A percentile compares a stretch with the other conserved stretches of the same genome.
These are phyloP conservation scores for Rhipidura dahli DNA, from an alignment of 2,113 vertebrate genomes.

Conservation along the genomic window DNA sequence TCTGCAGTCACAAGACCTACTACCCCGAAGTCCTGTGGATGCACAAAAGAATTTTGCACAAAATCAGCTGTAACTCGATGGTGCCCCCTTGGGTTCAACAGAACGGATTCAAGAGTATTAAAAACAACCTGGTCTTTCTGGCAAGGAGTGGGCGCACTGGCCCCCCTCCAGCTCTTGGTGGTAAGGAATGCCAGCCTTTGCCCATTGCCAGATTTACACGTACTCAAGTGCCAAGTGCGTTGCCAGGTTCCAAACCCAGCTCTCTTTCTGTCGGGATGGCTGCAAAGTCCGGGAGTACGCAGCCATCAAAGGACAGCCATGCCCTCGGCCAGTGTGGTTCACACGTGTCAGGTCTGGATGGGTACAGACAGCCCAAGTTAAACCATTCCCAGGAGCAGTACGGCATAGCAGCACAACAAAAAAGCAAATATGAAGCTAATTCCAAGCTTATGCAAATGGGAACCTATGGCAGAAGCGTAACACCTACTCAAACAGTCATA, in stretches of 20 bases:
- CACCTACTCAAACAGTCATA: constrained; percentile 56
- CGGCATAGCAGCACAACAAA: constrained; percentile 49
- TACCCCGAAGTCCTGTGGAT: constrained; percentile 96
- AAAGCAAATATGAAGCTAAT: constrained; percentile 74
- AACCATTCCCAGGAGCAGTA: constrained; percentile 66
- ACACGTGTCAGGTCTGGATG: constrained; percentile 31
- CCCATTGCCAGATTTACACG: constrained; percentile 76
- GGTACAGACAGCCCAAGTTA: constrained; percentile 66
- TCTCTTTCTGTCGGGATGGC: constrained; percentile 16
- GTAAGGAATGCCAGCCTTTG: constrained; percentile 88
- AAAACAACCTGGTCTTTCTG: constrained; percentile 73
- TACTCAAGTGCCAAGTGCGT: constrained; percentile 78
- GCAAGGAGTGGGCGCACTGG: constrained; percentile 83
- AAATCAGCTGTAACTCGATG: constrained; percentile 81
- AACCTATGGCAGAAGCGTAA: constrained; percentile 68
- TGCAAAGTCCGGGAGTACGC: background rate
- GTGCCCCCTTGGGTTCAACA: constrained; percentile 86
- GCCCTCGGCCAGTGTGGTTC: constrained; percentile 7
- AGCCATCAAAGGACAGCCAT: constrained; percentile 53
- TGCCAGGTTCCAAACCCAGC: constrained; percentile 55
- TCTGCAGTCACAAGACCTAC: constrained; percentile 87
- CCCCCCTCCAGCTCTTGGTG: constrained; percentile 85
- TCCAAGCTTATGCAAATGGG: constrained; percentile 64
- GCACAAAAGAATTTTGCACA: constrained; percentile 91
- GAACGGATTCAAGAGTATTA: constrained; percentile 74